Evolutionary conservation across 2,113 vertebrate genomes (phyloP).

Genomic region (Pyrgilauda ruficollis): DNA sequence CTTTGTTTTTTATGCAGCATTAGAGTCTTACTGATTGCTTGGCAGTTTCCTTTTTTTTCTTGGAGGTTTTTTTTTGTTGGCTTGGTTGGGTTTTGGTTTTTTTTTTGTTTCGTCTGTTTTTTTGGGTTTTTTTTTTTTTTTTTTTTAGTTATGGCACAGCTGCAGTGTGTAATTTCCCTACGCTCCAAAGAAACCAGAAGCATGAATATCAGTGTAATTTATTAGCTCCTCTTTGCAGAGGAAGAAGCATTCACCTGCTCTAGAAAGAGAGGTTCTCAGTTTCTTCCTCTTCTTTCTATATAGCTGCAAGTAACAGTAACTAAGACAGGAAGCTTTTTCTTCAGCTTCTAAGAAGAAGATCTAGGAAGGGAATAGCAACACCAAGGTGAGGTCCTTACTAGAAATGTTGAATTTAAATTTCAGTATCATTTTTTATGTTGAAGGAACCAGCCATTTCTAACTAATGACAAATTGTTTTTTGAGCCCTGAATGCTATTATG

Average conservation of each 20-base stretch:
- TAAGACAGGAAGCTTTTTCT: background rate
- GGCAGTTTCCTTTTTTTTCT: background rate
- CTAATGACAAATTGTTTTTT: background rate
- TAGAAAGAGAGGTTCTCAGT: rapidly evolving
- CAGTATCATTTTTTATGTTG: background rate
- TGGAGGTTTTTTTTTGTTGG: too few species aligned
- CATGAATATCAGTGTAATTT: background rate
- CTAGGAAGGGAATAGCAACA: background rate
- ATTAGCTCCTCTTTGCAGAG: background rate
- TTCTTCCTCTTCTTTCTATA: background rate
- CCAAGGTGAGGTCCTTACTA: background rate
- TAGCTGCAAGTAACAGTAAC: background rate
- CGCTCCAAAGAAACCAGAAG: background rate
- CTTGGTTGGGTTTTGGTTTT: background rate
- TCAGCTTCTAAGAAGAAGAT: background rate
- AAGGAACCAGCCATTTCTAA: background rate
- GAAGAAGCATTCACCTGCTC: background rate
- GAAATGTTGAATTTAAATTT: background rate
- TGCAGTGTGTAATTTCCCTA: background rate
- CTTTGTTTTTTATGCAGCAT: background rate
- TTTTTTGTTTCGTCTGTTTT: too few species aligned
- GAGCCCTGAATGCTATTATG: background rate
- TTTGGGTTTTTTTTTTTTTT: too few species aligned
- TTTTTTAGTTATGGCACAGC: background rate
- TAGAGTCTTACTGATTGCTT: background rate